Percentiles rank a stretch among this genome's conserved stretches.
These are phyloP conservation scores for Achroia grisella DNA, from an alignment of 1,140 invertebrate genomes.

Conservation along the genomic window DNA sequence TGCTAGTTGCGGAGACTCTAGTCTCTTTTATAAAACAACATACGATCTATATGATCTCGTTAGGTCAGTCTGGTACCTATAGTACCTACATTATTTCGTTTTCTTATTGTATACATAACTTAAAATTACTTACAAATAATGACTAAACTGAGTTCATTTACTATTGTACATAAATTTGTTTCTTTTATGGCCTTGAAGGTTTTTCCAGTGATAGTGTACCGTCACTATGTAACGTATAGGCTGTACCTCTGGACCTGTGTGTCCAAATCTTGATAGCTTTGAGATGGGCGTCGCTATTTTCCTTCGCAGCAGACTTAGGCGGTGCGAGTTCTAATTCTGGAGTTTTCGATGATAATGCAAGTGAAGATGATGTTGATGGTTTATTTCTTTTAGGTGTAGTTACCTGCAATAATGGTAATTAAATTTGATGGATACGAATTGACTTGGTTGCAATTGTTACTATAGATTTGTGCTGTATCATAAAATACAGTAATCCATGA, in stretches of 20 bases:
- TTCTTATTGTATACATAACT: neutral
- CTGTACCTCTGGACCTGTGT: slow-evolving; percentile 54
- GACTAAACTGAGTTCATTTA: too few relatives aligned
- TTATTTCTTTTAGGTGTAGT: slow-evolving; percentile 9
- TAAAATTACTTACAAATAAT: too few relatives aligned
- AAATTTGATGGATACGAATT: neutral
- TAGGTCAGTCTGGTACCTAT: too few relatives aligned
- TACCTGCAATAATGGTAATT: slow-evolving; percentile 15
- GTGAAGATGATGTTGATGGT: slow-evolving; percentile 9
- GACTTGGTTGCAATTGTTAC: too few relatives aligned
- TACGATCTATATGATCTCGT: too few relatives aligned
- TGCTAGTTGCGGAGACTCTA: too few relatives aligned
- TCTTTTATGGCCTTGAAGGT: slow-evolving; percentile 20
- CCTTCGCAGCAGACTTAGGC: slow-evolving; percentile 22
- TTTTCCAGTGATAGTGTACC: slow-evolving; percentile 49
- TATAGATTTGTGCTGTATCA: too few relatives aligned
- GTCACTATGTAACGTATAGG: slow-evolving; percentile 59
- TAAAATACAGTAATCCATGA: too few relatives aligned
- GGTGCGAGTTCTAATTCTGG: slow-evolving; percentile 33
- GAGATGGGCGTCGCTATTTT: slow-evolving; percentile 57
- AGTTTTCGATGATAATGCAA: slow-evolving; percentile 1
- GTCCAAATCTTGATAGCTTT: slow-evolving; percentile 61
- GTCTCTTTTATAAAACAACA: too few relatives aligned
- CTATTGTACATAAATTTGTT: slow-evolving; percentile 7
- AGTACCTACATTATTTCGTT: too few relatives aligned